These are phyloP conservation scores for Picathartes gymnocephalus DNA, from an alignment of 2,113 vertebrate genomes.

Conservation along the genomic window DNA sequence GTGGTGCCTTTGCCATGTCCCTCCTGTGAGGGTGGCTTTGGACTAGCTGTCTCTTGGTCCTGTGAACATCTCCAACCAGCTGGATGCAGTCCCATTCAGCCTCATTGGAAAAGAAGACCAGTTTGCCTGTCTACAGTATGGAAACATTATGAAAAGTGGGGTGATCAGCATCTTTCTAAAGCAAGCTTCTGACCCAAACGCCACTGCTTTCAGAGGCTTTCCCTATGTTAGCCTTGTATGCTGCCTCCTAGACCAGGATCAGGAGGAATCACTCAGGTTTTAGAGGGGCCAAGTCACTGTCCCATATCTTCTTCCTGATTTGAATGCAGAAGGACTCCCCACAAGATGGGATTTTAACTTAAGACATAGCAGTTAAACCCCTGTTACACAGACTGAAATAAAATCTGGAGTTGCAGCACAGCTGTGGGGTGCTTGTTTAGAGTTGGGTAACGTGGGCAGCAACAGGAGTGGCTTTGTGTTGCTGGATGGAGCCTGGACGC, in stretches of 20 bases:
- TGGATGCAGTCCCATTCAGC: background rate
- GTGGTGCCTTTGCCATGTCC: background rate
- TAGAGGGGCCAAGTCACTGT: background rate
- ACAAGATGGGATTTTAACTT: background rate
- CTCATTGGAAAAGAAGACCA: background rate
- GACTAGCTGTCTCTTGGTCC: background rate
- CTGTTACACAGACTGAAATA: background rate
- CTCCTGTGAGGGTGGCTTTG: background rate
- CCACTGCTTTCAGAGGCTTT: background rate
- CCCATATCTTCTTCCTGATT: background rate
- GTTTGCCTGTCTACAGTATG: background rate
- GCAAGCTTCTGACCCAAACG: background rate
- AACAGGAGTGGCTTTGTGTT: background rate
- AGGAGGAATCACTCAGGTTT: background rate
- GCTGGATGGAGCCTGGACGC: background rate
- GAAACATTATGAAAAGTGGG: accelerated
- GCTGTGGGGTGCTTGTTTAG: background rate
- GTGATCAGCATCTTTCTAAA: background rate
- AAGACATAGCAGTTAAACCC: background rate
- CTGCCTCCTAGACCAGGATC: background rate
- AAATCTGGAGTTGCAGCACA: background rate
- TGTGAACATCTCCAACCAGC: background rate
- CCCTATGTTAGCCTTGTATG: background rate
- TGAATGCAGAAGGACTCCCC: background rate
- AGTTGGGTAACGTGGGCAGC: background rate